A percentile compares a stretch with the other conserved stretches of the same genome.
Evolutionary conservation across 1,140 invertebrate species (phyloP).

Genomic region (Diachasmimorpha longicaudata): DNA sequence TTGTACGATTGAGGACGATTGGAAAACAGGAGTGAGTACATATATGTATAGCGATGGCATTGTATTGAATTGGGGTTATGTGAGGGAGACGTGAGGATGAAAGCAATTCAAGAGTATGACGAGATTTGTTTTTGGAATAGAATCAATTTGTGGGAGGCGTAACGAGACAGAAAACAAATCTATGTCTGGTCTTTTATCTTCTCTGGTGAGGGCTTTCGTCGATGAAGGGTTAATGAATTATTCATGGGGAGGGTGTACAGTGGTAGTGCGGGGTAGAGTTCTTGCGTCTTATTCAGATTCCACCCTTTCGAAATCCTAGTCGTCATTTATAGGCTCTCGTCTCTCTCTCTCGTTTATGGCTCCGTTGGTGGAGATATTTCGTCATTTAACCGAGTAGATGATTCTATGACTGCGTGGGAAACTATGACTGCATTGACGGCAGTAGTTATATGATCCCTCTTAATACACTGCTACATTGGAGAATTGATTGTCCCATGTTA

Average conservation of each 20-base stretch:
- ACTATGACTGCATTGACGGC: too few relatives aligned
- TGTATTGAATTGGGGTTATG: neutral
- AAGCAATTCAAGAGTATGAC: neutral
- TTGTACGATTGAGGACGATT: neutral
- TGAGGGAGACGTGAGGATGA: neutral
- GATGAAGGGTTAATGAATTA: neutral
- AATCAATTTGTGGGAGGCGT: neutral
- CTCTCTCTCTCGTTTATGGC: neutral
- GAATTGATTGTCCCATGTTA: too few relatives aligned
- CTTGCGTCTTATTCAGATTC: neutral
- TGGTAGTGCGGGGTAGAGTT: neutral
- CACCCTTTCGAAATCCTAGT: neutral
- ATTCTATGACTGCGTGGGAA: too few relatives aligned
- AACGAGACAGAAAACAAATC: neutral
- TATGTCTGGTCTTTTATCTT: neutral
- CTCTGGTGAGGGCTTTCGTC: neutral
- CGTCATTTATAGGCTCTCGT: neutral
- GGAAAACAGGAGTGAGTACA: neutral
- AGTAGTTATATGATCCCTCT: neutral
- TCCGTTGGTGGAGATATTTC: neutral
- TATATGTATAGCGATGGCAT: too few relatives aligned
- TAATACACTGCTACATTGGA: too few relatives aligned
- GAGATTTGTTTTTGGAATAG: neutral
- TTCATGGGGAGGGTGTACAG: neutral
- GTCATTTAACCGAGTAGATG: too few relatives aligned